Conservation (phyloP, 2,888 invertebrate genomes). For the Zootermopsis nevadensis region DNA sequence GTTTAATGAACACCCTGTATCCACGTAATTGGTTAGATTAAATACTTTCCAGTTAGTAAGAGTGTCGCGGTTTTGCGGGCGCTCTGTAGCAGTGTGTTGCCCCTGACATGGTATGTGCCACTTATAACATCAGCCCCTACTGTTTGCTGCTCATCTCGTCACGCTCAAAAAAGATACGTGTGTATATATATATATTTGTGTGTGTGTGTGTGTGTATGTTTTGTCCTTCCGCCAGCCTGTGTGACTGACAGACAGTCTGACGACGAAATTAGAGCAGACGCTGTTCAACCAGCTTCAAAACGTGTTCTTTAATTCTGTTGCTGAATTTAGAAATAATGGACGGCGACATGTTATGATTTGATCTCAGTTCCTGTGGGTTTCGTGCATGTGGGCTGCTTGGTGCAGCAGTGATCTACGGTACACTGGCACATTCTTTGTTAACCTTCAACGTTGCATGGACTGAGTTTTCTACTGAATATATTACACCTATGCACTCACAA, state of each 20-base stretch:
- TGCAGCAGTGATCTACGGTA: neutral
- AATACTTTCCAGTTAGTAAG: no score
- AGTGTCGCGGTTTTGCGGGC: neutral
- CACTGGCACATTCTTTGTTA: no score
- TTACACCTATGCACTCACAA: no score
- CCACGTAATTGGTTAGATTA: no score
- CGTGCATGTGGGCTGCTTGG: neutral
- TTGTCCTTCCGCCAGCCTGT: neutral
- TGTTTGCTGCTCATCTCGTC: conserved; percentile 25
- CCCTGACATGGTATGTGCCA: conserved; percentile 38
- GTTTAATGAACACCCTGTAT: no score
- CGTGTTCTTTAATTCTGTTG: conserved; percentile 26
- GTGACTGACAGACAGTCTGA: conserved; percentile 18
- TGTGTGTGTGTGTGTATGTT: no score
- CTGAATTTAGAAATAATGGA: conserved; percentile 29
- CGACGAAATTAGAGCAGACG: conserved; percentile 24
- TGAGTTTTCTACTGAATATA: no score
- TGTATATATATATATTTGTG: no score
- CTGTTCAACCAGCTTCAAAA: neutral
- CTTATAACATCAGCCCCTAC: conserved; percentile 35
- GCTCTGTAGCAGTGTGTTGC: neutral
- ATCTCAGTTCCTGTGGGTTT: neutral
- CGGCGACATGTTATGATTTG: conserved; percentile 17
- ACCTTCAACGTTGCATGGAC: no score
- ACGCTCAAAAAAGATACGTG: neutral